Evolutionary conservation across 2,888 invertebrate genomes (phyloP), one percentile per base, ranked within the genome.

Genomic region (Spodoptera exigua): DNA sequence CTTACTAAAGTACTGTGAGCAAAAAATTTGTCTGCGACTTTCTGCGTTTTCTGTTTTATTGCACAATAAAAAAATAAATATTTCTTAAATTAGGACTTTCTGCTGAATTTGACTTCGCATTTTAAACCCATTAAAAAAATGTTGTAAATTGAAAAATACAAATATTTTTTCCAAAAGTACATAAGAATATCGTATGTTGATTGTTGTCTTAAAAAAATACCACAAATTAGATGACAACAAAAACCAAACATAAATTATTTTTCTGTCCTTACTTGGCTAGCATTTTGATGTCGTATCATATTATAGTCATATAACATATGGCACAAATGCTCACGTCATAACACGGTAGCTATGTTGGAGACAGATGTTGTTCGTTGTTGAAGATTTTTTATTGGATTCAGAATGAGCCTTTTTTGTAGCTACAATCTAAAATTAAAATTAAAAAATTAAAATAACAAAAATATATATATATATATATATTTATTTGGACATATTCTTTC

Each of bases 321-420:
- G 66, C 74, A 51, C 79, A 74, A 83, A 83, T 77, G 79, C 70
- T 62, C 77, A 66, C 68, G 78, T 80, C 83, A 85, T 81, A 78
- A 75, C 76, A 76, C 80, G 78, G 84, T 80, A 84, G 81, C 79
- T 80, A 80, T 78, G 76, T 76, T 70, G 61, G 45, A 65, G 74
- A 76, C 52, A 55, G 21, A 37, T 55, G 55, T 65, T 68, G 57
- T 69, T 55, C 54, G 59, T 70, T 68, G 57, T 74, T 71, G 68
- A 53, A 66, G 76, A 27, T 1, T 79, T 80, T 81, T 77, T 78
- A 57, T 77, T 44, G 5, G 1, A 21, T 16, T 27, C 9, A n/a
- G 12, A 48, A 47, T 7, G 27, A 27, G 27, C 27, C 27, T 27
- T 27, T 27, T 21, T 27, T 27, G 27, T 1, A 9, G 5, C 7